phyloP scores from a whole-genome alignment of 2,888 invertebrate species.

The Ornithoptera priamus region DNA sequence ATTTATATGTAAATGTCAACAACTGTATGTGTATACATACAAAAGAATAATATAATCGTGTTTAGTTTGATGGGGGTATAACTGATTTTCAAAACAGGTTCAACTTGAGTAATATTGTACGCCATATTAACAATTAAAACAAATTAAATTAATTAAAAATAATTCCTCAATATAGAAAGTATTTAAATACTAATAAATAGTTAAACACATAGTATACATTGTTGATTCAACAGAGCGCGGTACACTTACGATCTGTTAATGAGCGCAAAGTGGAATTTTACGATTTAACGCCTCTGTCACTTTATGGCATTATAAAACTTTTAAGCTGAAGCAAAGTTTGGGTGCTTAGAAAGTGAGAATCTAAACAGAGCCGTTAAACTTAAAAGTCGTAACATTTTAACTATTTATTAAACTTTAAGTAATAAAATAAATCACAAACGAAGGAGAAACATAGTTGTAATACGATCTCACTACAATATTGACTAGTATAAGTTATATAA shows the following conservation, averaged over 20 bases:
- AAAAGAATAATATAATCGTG: too few species aligned
- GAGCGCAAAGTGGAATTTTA: conserved; percentile 60
- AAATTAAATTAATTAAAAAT: too few species aligned
- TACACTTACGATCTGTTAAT: conserved; percentile 63
- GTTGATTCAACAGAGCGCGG: conserved; percentile 34
- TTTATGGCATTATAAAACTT: conserved; percentile 62
- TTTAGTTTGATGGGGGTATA: too few species aligned
- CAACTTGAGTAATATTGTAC: too few species aligned
- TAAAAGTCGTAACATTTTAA: conserved; percentile 20
- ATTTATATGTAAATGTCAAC: too few species aligned
- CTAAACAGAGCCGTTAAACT: conserved; percentile 34
- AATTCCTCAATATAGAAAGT: background rate
- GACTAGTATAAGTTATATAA: background rate
- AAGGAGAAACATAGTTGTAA: background rate
- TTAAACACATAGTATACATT: conserved; percentile 6
- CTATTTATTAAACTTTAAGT: conserved; percentile 4
- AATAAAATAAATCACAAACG: background rate
- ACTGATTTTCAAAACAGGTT: too few species aligned
- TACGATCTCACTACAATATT: background rate
- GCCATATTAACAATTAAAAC: too few species aligned
- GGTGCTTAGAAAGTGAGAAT: conserved; percentile 36
- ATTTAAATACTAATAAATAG: conserved; percentile 19
- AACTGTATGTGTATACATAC: too few species aligned
- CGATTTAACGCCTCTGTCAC: conserved; percentile 59
- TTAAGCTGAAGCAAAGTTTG: conserved; percentile 40